phyloP scores from a whole-genome alignment of 2,113 vertebrate species.

The Excalfactoria chinensis region DNA sequence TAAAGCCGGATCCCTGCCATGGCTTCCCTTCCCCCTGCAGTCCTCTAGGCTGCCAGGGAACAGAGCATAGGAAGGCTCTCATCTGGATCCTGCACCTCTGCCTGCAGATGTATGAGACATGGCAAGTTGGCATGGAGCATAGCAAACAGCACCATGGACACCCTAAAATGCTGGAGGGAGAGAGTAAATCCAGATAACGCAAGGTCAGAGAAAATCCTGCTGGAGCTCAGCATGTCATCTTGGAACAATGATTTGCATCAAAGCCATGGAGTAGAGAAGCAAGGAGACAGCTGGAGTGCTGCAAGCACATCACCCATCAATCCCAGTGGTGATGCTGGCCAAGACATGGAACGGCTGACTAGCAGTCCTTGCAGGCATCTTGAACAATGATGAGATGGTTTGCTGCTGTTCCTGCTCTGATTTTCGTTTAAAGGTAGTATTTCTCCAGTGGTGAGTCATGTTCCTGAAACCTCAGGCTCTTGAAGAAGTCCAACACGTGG shows the following conservation, averaged over 20 bases:
- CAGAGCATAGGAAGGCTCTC: background rate
- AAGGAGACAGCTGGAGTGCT: background rate
- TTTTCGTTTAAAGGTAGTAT: background rate
- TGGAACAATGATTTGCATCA: background rate
- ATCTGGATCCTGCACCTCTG: background rate
- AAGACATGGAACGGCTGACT: background rate
- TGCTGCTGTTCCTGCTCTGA: background rate
- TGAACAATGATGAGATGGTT: rapidly evolving
- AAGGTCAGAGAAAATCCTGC: background rate
- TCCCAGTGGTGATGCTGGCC: background rate
- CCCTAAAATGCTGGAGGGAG: rapidly evolving
- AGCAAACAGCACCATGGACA: background rate
- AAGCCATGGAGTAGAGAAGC: background rate
- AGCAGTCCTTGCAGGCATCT: background rate
- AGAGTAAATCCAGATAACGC: background rate
- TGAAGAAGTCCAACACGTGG: background rate
- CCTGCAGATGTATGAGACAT: background rate
- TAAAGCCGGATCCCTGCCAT: background rate
- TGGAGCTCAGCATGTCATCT: background rate
- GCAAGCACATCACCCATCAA: background rate
- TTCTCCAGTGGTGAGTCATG: background rate
- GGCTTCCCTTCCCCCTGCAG: slow-evolving; percentile 12
- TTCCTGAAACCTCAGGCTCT: background rate
- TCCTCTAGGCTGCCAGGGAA: slow-evolving; percentile 51
- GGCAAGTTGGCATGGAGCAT: background rate